Percentiles rank a stretch among this genome's conserved stretches.
Evolutionary conservation across 1,140 invertebrate genomes (phyloP).

Genomic region (Diplogasteroides magnus): DNA sequence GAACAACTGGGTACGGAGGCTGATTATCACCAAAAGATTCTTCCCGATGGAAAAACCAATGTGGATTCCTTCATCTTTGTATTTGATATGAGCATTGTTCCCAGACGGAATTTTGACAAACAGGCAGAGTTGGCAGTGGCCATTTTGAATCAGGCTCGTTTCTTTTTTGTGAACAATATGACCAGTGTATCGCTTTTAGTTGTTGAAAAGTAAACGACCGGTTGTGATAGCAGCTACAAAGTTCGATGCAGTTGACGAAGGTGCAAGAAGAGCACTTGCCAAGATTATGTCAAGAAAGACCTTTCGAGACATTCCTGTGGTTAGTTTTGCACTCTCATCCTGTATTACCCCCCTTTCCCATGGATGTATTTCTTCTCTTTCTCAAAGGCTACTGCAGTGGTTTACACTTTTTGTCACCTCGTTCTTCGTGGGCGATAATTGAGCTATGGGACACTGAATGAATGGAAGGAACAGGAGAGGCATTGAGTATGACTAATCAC

Average conservation of each 20-base stretch:
- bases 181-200: too few relatives aligned
- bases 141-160: constrained; percentile 49
- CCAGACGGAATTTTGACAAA: constrained; percentile 76
- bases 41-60: constrained; percentile 84
- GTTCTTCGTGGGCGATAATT: too few relatives aligned
- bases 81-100: constrained; percentile 86
- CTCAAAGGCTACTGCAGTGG: constrained; percentile 19
- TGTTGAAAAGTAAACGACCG: constrained; percentile 73
- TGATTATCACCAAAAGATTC: constrained; percentile 85
- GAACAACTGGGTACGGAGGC: constrained; percentile 68
- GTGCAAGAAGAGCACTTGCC: constrained; percentile 80
- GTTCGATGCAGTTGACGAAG: constrained; percentile 84
- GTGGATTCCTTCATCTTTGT: constrained; percentile 93
- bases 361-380: constrained; percentile 1
- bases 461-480: too few relatives aligned
- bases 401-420: too few relatives aligned
- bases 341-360: constrained; percentile 62
- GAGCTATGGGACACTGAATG: too few relatives aligned
- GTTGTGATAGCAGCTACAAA: constrained; percentile 90
- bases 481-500: too few relatives aligned
- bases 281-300: constrained; percentile 81
- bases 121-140: constrained; percentile 49
- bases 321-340: constrained; percentile 56
- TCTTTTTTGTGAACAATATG: background rate
- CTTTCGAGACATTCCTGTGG: constrained; percentile 67